Conservation (phyloP, 1,140 invertebrate species). For the Drosophila ohnishii region DNA sequence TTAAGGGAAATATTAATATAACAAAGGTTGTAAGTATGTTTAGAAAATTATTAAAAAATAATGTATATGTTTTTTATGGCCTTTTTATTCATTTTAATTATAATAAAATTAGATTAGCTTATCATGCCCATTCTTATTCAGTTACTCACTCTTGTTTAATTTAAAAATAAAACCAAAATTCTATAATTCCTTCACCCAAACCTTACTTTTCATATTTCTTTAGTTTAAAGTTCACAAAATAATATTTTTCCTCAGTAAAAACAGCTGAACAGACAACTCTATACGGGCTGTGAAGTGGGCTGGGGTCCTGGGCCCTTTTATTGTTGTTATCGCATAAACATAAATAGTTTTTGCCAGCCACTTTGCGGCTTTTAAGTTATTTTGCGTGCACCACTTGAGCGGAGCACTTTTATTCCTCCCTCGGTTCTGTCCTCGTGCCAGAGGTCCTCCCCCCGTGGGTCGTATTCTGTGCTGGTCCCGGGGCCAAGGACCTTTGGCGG, state of each 20-base stretch:
- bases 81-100: neutral
- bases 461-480: constrained; percentile 10
- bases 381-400: constrained; percentile 75
- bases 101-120: neutral
- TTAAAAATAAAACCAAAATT: neutral
- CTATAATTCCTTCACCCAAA: neutral
- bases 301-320: constrained; percentile 49
- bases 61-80: too few relatives aligned
- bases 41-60: neutral
- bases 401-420: constrained; percentile 40
- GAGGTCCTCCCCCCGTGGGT: constrained; percentile 13
- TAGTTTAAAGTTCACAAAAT: neutral
- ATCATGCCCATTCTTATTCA: too few relatives aligned
- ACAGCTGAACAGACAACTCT: constrained; percentile 16
- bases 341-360: constrained; percentile 80
- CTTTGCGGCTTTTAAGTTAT: constrained; percentile 80
- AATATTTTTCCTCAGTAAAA: constrained; percentile 1
- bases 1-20: neutral
- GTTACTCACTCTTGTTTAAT: too few relatives aligned
- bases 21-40: neutral
- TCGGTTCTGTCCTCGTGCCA: constrained; percentile 10
- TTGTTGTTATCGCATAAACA: constrained; percentile 78
- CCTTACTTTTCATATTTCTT: neutral
- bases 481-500: constrained; percentile 32
- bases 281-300: neutral